Percentiles rank a stretch among this genome's conserved stretches.
Conservation (phyloP, 2,888 invertebrate genomes). For the Cosmorhoe ocellata region DNA sequence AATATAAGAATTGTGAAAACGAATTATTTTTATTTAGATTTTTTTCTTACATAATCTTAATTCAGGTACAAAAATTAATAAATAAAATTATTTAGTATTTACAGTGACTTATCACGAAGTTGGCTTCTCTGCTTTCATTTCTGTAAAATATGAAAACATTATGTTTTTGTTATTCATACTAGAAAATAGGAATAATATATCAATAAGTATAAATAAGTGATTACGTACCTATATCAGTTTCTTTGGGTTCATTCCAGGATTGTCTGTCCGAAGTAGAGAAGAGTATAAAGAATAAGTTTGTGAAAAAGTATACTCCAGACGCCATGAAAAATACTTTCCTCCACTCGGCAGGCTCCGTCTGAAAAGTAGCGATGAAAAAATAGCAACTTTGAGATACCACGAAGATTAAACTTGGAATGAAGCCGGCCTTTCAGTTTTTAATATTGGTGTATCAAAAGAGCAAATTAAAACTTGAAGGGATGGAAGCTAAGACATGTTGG, state of each 20-base stretch:
- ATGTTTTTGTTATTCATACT: too few relatives aligned
- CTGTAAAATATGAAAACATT: slow-evolving; percentile 22
- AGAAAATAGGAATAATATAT: too few relatives aligned
- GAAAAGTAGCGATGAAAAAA: slow-evolving; percentile 33
- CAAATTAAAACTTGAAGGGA: slow-evolving; percentile 32
- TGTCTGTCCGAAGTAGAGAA: slow-evolving; percentile 87
- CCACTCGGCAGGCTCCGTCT: slow-evolving; percentile 87
- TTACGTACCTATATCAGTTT: slow-evolving; percentile 30
- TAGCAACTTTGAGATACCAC: slow-evolving; percentile 8
- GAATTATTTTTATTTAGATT: too few relatives aligned
- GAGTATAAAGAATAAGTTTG: slow-evolving; percentile 86
- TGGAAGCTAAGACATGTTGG: slow-evolving; percentile 17
- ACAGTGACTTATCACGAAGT: too few relatives aligned
- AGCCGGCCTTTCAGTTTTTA: slow-evolving; percentile 22
- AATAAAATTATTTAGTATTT: too few relatives aligned
- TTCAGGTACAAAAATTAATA: slow-evolving; percentile 34
- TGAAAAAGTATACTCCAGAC: slow-evolving; percentile 85
- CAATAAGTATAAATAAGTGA: neutral
- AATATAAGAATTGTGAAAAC: too few relatives aligned
- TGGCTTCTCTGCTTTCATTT: slow-evolving; percentile 16
- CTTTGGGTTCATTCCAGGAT: slow-evolving; percentile 86
- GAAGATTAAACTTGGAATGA: slow-evolving; percentile 30
- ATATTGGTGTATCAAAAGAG: slow-evolving; percentile 32
- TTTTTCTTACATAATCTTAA: too few relatives aligned
- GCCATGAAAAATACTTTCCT: slow-evolving; percentile 88